These are phyloP conservation scores for Artemia sp. DNA, from an alignment of 2,888 invertebrate species.

Conservation along the genomic window DNA sequence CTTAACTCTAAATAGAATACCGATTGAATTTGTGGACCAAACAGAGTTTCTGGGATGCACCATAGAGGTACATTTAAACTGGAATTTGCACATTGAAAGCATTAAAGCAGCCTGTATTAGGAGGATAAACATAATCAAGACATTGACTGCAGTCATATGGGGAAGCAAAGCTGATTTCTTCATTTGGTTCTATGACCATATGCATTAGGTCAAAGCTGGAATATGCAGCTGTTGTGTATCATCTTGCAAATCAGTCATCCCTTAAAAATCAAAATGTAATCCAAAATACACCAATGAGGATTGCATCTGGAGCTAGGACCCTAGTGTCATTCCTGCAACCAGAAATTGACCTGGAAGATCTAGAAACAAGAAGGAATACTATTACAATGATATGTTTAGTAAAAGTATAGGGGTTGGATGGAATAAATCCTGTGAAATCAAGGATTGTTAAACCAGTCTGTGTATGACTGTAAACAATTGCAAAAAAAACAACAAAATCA, in stretches of 20 bases:
- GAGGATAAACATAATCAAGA: no score
- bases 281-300: neutral
- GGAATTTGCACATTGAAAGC: no score
- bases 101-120: no score
- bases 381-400: neutral
- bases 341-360: neutral
- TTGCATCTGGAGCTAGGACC: neutral
- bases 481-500: neutral
- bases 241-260: no score
- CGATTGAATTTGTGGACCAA: no score
- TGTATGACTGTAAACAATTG: neutral
- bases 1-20: no score
- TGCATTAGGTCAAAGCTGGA: no score
- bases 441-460: constrained; percentile 12
- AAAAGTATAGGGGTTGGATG: neutral
- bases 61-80: no score
- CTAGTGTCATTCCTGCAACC: neutral
- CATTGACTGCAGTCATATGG: neutral
- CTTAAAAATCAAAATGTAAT: neutral
- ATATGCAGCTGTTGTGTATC: no score
- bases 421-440: neutral
- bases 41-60: no score
- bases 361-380: neutral
- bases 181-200: no score
- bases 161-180: no score